Conservation (phyloP, 1,140 invertebrate genomes). For the Nasonia longicornis region DNA sequence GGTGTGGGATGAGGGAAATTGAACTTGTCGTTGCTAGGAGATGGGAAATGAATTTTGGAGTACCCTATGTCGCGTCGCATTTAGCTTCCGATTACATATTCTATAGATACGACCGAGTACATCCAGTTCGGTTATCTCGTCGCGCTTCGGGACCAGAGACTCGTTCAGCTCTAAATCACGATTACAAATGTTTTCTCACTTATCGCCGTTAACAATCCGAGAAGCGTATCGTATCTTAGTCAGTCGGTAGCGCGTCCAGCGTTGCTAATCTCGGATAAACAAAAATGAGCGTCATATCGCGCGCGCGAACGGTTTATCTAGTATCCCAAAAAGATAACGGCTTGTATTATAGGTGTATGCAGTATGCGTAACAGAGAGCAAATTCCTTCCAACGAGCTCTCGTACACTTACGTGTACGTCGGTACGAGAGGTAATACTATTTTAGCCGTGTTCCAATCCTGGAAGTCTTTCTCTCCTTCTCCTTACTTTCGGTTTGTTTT, state of each 20-base stretch:
- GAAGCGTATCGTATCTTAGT: too few relatives aligned
- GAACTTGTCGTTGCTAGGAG: too few relatives aligned
- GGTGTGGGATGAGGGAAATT: not conserved
- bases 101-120: too few relatives aligned
- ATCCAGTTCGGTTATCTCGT: too few relatives aligned
- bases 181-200: too few relatives aligned
- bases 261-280: not conserved
- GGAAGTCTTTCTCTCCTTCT: conserved; percentile 21
- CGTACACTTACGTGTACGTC: not conserved
- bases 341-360: not conserved
- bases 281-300: not conserved
- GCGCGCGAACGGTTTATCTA: not conserved
- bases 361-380: not conserved
- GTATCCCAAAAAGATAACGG: not conserved
- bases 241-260: too few relatives aligned
- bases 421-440: not conserved
- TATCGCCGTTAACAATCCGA: too few relatives aligned
- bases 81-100: too few relatives aligned
- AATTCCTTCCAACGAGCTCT: not conserved
- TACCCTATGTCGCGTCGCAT: too few relatives aligned
- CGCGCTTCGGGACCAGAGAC: too few relatives aligned
- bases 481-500: conserved; percentile 36
- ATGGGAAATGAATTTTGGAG: too few relatives aligned
- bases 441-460: conserved; percentile 24
- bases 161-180: too few relatives aligned